Percentiles rank a stretch among this genome's conserved stretches.
phyloP scores from a whole-genome alignment of 2,113 vertebrate genomes.

The Cyphomyrus discorhynchus region DNA sequence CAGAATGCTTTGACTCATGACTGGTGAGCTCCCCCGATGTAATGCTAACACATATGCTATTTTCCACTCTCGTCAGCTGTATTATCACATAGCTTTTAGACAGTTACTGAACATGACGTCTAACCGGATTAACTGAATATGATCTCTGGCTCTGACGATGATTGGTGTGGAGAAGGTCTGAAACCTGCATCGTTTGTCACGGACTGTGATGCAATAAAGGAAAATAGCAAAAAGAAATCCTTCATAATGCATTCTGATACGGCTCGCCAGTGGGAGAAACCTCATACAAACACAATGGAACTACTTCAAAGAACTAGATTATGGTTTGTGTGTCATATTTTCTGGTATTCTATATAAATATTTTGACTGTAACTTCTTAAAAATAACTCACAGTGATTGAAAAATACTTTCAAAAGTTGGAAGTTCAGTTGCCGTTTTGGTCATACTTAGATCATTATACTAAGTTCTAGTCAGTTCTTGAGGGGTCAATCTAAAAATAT shows the following conservation, averaged over 20 bases:
- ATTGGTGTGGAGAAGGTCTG: background rate
- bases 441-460: background rate
- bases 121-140: background rate
- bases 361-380: background rate
- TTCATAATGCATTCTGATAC: background rate
- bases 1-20: slow-evolving; percentile 68
- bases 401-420: background rate
- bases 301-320: background rate
- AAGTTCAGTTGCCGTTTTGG: background rate
- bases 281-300: background rate
- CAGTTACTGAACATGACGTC: background rate
- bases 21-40: slow-evolving; percentile 50
- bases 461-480: background rate
- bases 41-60: background rate
- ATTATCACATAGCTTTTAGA: background rate
- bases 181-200: background rate
- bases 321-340: background rate
- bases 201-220: background rate
- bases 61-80: background rate
- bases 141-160: background rate
- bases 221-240: background rate
- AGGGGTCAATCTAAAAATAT: background rate
- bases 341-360: background rate
- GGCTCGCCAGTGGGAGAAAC: background rate
- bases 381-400: background rate